Conservation (phyloP, 2,113 vertebrate genomes). For the Natator depressus region DNA sequence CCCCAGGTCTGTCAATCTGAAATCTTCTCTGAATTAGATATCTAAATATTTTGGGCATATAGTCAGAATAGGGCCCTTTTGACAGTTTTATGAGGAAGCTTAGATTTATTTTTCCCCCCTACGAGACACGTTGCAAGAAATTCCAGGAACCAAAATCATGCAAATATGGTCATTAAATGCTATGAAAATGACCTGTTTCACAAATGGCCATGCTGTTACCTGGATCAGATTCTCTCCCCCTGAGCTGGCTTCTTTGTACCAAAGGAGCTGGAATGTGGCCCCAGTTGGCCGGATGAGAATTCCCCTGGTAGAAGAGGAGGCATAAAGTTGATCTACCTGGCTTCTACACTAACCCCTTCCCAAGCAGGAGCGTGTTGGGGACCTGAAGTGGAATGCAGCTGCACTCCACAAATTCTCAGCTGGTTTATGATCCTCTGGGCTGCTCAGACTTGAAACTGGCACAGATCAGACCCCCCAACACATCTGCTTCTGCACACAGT, state of each 20-base stretch:
- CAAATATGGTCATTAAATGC: background rate
- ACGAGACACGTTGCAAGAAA: background rate
- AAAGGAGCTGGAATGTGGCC: background rate
- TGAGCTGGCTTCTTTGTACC: background rate
- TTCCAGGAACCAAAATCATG: background rate
- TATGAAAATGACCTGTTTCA: background rate
- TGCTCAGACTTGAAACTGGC: background rate
- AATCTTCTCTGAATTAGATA: background rate
- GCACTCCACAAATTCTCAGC: accelerated
- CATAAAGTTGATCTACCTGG: accelerated
- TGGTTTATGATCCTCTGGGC: background rate
- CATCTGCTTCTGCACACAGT: accelerated
- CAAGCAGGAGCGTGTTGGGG: background rate
- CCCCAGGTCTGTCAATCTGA: background rate
- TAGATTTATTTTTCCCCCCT: background rate
- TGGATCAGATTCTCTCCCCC: background rate
- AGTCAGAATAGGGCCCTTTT: background rate
- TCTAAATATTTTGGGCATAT: background rate
- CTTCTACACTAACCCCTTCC: accelerated
- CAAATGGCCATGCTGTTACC: accelerated
- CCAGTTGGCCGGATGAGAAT: background rate
- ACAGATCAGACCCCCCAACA: accelerated
- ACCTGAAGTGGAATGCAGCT: accelerated
- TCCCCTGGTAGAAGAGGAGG: background rate
- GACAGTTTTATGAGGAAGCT: background rate